Percentiles rank a stretch among this genome's conserved stretches.
Evolutionary conservation across 2,797 vertebrate genomes (phyloP).

Genomic region (Rousettus madagascariensis): DNA sequence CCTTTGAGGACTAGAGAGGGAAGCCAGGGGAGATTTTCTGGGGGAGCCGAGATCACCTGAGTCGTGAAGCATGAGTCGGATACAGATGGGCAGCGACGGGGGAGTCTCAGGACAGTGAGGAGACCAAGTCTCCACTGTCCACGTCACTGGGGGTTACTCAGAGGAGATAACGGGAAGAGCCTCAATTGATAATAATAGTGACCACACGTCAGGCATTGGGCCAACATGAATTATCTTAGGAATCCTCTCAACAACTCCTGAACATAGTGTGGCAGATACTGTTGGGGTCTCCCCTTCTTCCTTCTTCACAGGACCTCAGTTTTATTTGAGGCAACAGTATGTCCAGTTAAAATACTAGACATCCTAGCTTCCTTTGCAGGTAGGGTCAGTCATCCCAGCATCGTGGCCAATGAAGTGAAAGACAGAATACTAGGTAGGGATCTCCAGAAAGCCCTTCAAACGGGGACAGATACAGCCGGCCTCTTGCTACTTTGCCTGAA

Average conservation of each 20-base stretch:
- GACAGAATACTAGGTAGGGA: neutral
- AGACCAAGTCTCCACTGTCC: neutral
- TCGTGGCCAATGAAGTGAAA: neutral
- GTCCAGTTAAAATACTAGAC: neutral
- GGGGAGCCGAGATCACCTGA: neutral
- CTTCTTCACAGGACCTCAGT: neutral
- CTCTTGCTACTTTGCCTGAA: neutral
- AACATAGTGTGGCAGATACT: neutral
- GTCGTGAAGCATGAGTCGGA: neutral
- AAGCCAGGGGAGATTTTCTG: neutral
- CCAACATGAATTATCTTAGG: neutral
- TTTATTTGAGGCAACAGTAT: neutral
- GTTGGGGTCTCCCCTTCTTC: neutral
- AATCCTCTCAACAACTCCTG: neutral
- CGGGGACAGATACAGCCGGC: neutral
- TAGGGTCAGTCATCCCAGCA: neutral
- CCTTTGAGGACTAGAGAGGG: neutral
- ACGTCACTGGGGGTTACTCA: neutral
- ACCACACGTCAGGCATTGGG: neutral
- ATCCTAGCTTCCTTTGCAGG: neutral
- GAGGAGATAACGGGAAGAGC: neutral
- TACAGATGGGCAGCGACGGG: neutral
- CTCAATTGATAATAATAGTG: neutral
- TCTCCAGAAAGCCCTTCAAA: conserved; percentile 38
- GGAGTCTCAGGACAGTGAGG: neutral